Evolutionary conservation across 1,140 invertebrate species (phyloP).

Genomic region (Bradysia coprophila): DNA sequence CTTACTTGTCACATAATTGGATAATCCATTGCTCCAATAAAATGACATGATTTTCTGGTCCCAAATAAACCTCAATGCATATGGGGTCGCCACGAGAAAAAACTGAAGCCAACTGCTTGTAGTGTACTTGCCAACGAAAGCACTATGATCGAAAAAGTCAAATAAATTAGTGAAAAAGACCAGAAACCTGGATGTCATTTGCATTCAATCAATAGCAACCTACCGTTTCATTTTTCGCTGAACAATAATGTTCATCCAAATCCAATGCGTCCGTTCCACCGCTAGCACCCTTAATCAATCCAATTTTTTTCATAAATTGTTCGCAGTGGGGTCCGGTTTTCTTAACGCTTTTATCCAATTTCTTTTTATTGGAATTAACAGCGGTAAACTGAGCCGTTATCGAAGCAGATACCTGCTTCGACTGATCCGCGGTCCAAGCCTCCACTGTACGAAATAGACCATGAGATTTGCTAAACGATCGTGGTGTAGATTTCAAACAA

Average conservation of each 20-base stretch:
- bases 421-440: slow-evolving; percentile 1
- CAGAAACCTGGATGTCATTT: neutral
- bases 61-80: slow-evolving; percentile 23
- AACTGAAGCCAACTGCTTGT: slow-evolving; percentile 18
- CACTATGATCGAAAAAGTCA: slow-evolving; percentile 9
- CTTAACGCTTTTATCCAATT: slow-evolving; percentile 9
- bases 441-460: neutral
- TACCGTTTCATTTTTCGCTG: slow-evolving; percentile 23
- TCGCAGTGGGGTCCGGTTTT: slow-evolving; percentile 23
- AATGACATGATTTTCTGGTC: slow-evolving; percentile 19
- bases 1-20: slow-evolving; percentile 19
- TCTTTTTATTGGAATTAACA: neutral
- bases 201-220: slow-evolving; percentile 5
- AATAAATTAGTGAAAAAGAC: slow-evolving; percentile 1
- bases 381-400: neutral
- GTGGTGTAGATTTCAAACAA: slow-evolving; percentile 10
- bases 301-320: slow-evolving; percentile 24
- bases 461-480: neutral
- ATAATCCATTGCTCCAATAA: slow-evolving; percentile 24
- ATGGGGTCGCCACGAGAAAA: slow-evolving; percentile 17
- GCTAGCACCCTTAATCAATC: slow-evolving; percentile 17
- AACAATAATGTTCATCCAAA: slow-evolving; percentile 23
- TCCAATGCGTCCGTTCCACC: slow-evolving; percentile 7
- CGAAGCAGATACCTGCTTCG: slow-evolving; percentile 5
- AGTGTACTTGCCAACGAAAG: slow-evolving; percentile 20